Base-by-base conservation (phyloP, 2,888 invertebrate species). In the Automeris io region DNA sequence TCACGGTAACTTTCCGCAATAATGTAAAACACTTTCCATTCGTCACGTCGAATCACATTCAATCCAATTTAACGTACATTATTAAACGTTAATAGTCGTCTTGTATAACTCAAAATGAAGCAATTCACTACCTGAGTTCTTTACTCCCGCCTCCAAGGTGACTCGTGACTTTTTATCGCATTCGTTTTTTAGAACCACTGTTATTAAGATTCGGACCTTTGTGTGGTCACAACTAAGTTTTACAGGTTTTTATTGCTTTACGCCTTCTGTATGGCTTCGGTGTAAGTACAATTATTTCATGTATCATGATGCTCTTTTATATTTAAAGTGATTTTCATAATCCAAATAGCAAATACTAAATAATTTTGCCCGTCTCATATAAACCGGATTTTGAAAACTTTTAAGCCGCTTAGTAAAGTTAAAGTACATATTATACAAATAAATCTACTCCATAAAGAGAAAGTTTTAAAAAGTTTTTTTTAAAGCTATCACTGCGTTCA, bases 91-190 rank as follows among this genome's bases (percentile, higher is more conserved):
- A 39, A 39, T 26, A 26, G 34, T 34, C 26, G 21, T 33, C 26
- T 33, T 21, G 31, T 41, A 73, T 70, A 70, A 61, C 61, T 72
- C 65, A 67, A 73, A 76, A 82, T 82, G 69, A 81, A 83, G 79
- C 82, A 76, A 79, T 81, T 70, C 68, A 76, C 82, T 85, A 85
- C 86, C 83, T 86, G 83, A 72, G 78, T 74, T 77, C 77, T 63
- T 78, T 76, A 70, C 74, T 67, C 76, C 69, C 68, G 61, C 63
- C 64, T 63, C 63, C 78, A 85, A 86, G 85, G 86, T 83, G 85
- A 80, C 76, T 78, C 56, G 57, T 40, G 54, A 66, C 64, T 85
- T 83, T 83, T 86, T 82, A 74, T 69, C 44, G 50, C 46, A 40
- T 35, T 54, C 49, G 61, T 76, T 82, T 83, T 80, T 78, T 74